These are phyloP conservation scores for Nemurella pictetii DNA, from an alignment of 2,888 invertebrate genomes.

Conservation along the genomic window DNA sequence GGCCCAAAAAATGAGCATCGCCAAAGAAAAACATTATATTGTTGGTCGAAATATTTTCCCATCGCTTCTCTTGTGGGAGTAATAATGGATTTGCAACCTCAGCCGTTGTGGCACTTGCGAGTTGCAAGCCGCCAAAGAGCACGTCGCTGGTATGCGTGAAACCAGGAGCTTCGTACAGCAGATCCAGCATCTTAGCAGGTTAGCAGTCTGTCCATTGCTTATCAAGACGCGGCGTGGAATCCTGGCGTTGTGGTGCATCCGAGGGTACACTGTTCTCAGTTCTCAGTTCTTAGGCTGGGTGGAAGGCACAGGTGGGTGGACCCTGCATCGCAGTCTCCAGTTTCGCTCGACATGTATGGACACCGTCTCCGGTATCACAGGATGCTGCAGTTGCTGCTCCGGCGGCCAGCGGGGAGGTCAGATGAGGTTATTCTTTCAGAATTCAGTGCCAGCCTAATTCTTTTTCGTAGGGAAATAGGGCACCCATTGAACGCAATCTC, in stretches of 20 bases:
- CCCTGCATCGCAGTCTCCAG: slow-evolving; percentile 2
- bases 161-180: neutral
- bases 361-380: slow-evolving; percentile 16
- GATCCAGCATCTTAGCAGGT: too few relatives aligned
- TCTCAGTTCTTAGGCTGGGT: too few relatives aligned
- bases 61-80: slow-evolving; percentile 2
- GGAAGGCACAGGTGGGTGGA: slow-evolving; percentile 21
- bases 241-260: neutral
- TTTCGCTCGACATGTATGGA: neutral
- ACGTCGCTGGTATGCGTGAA: neutral
- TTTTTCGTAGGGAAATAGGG: slow-evolving; percentile 33
- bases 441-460: slow-evolving; percentile 17
- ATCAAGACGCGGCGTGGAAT: too few relatives aligned
- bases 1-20: neutral
- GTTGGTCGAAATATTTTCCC: slow-evolving; percentile 18
- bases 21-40: neutral
- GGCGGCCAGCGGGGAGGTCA: slow-evolving; percentile 1
- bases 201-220: too few relatives aligned
- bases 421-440: slow-evolving; percentile 24
- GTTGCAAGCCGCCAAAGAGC: slow-evolving; percentile 17
- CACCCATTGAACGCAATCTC: slow-evolving; percentile 31
- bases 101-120: neutral
- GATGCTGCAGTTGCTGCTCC: neutral
- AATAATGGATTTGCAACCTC: slow-evolving; percentile 18
- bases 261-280: neutral